Conservation (phyloP, 2,888 invertebrate genomes). For the Drosophila dives region DNA sequence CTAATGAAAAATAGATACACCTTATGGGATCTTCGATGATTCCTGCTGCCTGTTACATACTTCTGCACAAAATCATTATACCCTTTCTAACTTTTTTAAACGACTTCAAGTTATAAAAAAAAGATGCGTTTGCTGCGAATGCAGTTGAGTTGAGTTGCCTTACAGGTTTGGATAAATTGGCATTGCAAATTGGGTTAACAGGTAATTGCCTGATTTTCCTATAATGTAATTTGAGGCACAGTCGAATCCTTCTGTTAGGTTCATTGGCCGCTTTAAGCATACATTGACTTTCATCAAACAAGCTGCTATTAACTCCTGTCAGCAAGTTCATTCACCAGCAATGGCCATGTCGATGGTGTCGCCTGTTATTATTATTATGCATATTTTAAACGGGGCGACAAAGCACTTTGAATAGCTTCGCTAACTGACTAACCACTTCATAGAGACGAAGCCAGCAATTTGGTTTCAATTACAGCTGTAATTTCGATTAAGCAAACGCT, state of each 20-base stretch:
- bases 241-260: constrained; percentile 44
- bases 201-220: constrained; percentile 13
- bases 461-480: constrained; percentile 60
- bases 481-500: constrained; percentile 62
- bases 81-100: background rate
- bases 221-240: background rate
- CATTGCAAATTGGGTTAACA: constrained; percentile 66
- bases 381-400: constrained; percentile 53
- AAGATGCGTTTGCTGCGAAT: background rate
- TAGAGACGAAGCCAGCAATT: constrained; percentile 55
- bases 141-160: constrained; percentile 58
- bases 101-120: background rate
- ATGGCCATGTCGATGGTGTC: background rate
- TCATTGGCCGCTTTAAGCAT: constrained; percentile 50
- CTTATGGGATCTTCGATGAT: background rate
- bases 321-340: constrained; percentile 65
- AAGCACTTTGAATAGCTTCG: constrained; percentile 15
- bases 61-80: background rate
- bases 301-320: constrained; percentile 17
- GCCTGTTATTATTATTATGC: constrained; percentile 62
- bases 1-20: background rate
- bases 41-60: background rate
- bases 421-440: constrained; percentile 40
- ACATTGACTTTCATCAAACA: constrained; percentile 54
- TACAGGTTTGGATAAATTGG: constrained; percentile 47